Base-by-base conservation (phyloP, 1,140 invertebrate species). In the Paralvinella palmiformis region DNA sequence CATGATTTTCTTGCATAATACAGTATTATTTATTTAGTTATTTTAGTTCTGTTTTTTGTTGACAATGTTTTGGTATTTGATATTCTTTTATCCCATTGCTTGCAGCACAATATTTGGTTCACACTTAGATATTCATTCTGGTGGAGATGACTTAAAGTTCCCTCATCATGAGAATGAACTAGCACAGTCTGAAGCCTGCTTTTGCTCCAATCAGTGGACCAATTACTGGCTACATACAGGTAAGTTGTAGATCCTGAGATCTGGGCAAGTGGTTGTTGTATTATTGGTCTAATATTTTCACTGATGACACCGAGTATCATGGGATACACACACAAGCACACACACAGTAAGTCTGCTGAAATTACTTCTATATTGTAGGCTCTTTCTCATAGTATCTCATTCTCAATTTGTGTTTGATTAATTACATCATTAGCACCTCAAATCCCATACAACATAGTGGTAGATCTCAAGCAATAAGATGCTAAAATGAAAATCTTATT, bases 81-180 rank as follows among this genome's bases (percentile, higher is more conserved):
- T n/a, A n/a, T n/a, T n/a, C n/a, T n/a, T n/a, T n/a, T n/a, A n/a
- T 41, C n/a, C 37, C 10, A 41, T 10, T 41, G n/a, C 37, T 41
- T 53, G 13, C 73, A 87, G 85, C 69, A 68, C 80, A 68, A 75
- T 86, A 63, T 86, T 89, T 80, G 92, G 92, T 2, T 79, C 77
- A 3, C 84, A 86, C 29, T 81, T 99, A 41, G 97, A 99, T 75
- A 98, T 99, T 72, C 97, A 99, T 72, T 96, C 95, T 0, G 97
- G 97, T 20, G 97, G 97, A 1, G 89, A 93, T 29, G 97, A 99
- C 81, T 83, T 99, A 0, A 97, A 96, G 79, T 99, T 99, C 80
- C 97, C 97, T 5, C 97, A 99, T 84, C 97, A 99, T 80, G 97
- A 99, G 76, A 99, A 99, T 81, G 97, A 99, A 83, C 82, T 99